Evolutionary conservation across 2,113 vertebrate genomes (phyloP).

Genomic region (Carollia perspicillata): DNA sequence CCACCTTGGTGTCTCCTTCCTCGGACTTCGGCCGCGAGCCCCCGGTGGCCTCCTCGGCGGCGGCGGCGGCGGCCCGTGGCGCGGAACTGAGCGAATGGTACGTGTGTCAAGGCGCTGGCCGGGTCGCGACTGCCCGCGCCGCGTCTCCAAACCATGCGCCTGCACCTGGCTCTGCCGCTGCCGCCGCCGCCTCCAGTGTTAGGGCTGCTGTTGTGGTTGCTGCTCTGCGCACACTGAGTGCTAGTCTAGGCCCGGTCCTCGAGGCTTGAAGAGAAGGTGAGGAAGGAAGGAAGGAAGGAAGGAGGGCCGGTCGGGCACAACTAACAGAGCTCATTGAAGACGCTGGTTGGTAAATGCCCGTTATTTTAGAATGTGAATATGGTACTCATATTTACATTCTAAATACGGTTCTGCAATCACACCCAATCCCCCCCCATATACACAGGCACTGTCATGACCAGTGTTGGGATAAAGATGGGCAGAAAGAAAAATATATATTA

Average conservation of each 20-base stretch:
- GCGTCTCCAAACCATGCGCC: conserved; percentile 82
- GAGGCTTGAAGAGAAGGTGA: not conserved
- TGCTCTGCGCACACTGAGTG: conserved; percentile 74
- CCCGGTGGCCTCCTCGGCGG: conserved; percentile 79
- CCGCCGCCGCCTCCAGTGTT: not conserved
- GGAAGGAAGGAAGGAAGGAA: not conserved
- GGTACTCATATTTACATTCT: not conserved
- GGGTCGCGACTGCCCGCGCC: conserved; percentile 82
- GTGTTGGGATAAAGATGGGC: not conserved
- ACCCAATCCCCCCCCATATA: not conserved
- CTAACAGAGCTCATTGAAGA: not conserved
- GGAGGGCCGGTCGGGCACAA: too few species aligned
- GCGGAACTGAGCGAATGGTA: conserved; percentile 97
- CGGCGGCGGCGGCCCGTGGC: conserved; percentile 84
- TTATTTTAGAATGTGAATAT: not conserved
- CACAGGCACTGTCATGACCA: not conserved
- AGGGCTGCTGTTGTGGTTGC: not conserved
- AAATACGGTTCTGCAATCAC: not conserved
- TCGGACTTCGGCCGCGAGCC: conserved; percentile 93
- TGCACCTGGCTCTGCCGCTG: conserved; percentile 82
- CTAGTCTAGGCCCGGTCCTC: conserved; percentile 77
- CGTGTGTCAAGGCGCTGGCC: conserved; percentile 91
- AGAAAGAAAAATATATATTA: not conserved
- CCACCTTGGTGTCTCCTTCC: conserved; percentile 90
- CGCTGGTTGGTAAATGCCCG: not conserved